A percentile compares a stretch with the other conserved stretches of the same genome.
phyloP scores from a whole-genome alignment of 2,797 vertebrate species.

The Peromyscus melanophrys region DNA sequence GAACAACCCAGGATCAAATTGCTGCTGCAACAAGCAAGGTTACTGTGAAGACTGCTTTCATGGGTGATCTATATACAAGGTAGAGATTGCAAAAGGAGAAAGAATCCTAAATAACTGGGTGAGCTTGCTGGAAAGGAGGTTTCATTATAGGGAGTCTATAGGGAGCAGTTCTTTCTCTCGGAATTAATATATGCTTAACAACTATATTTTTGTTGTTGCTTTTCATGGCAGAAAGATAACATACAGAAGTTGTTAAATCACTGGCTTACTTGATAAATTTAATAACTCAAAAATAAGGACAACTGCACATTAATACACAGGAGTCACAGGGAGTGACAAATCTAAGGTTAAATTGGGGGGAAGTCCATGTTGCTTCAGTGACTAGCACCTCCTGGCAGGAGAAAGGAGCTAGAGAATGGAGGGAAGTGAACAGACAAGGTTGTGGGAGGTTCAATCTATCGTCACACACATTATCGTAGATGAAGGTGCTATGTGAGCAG shows the following conservation, averaged over 20 bases:
- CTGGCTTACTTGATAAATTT: conserved; percentile 36
- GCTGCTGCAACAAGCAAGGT: neutral
- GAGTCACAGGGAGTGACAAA: conserved; percentile 27
- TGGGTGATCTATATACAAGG: neutral
- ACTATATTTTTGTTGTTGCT: neutral
- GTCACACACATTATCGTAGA: neutral
- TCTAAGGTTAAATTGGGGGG: neutral
- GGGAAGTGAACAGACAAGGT: neutral
- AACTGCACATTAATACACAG: neutral
- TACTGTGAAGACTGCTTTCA: conserved; percentile 4
- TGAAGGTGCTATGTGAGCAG: neutral
- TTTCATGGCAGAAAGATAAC: neutral
- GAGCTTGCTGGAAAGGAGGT: neutral
- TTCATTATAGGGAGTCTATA: neutral
- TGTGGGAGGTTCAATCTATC: neutral
- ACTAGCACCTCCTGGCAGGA: neutral
- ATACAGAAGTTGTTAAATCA: neutral
- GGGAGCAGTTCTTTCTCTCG: neutral
- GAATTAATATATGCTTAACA: neutral
- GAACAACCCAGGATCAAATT: conserved; percentile 33
- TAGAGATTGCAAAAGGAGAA: conserved; percentile 1
- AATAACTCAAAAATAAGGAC: conserved; percentile 6
- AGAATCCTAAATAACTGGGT: neutral
- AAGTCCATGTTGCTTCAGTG: neutral
- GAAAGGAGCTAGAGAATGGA: neutral